Base-by-base conservation (phyloP, 2,113 vertebrate species). In the Bufo bufo region DNA sequence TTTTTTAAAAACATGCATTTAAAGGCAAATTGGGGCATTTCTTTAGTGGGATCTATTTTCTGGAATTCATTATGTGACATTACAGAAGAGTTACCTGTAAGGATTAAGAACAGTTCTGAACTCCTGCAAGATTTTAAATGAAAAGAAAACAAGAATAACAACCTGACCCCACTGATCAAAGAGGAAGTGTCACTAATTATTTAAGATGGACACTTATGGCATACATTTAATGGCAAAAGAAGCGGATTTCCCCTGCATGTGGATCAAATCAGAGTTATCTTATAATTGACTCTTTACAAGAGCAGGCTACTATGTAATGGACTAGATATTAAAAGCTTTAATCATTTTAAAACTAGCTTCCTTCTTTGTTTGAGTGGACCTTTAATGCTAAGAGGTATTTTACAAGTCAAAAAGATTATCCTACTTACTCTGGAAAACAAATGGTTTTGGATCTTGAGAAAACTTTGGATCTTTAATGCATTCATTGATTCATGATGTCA, bases 211-310 rank as follows among this genome's bases (percentile, higher is more conserved):
- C 95, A 95, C 95, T 96, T 94, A 95, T 89, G 91, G 74, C 90
- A 88, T 90, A 90, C 92, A 91, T 94, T 94, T 94, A 95, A 94
- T 93, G 95, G 93, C 94, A 93, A 92, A 94, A 94, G 85, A 94
- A 71, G 90, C 93, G 93, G 95, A 95, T 95, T 96, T 96, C 94
- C 94, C 95, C 93, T 93, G 95, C 98, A 99, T 99, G 97, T 99
- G 98, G 97, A 96, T 98, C 95, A 92, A 97, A 99, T 99, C 97
- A 99, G 95, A 97, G 97, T 94, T 91, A 96, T 97, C 96, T 96
- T 92, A 96, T 99, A 98, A 98, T 97, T 98, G 97, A 97, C 96
- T 97, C 96, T 99, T 99, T 99, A 99, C 97, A 96, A 97, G 97
- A 94, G 96, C 95, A 93, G 92, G 96, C 96, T 96, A 95, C 94